These are phyloP conservation scores for Hyperoplus lanceolatus DNA, from an alignment of 2,797 vertebrate genomes.

Conservation along the genomic window DNA sequence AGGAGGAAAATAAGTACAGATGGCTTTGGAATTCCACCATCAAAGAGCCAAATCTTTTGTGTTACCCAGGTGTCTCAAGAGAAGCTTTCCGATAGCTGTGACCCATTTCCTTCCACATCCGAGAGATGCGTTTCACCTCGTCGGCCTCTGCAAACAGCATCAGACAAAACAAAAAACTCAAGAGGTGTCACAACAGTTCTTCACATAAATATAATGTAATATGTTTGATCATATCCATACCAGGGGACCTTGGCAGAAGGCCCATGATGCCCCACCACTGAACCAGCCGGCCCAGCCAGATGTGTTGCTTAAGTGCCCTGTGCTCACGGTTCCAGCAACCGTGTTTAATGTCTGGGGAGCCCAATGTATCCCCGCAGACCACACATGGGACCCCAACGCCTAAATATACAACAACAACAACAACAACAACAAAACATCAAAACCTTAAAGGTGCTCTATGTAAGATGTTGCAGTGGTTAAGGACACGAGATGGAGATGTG, in stretches of 20 bases:
- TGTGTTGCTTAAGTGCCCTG: conserved; percentile 66
- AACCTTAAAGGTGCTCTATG: background rate
- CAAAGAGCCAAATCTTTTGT: background rate
- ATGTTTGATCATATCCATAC: conserved; percentile 43
- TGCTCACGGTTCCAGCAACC: conserved; percentile 62
- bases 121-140: conserved; percentile 69
- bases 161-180: conserved; percentile 11
- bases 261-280: conserved; percentile 80
- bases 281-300: conserved; percentile 75
- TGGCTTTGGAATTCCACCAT: background rate
- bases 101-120: conserved; percentile 79
- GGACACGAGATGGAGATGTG: too few relatives aligned
- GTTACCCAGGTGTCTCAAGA: conserved; percentile 52
- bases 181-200: background rate
- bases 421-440: background rate
- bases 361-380: conserved; percentile 41
- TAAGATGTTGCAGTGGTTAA: too few relatives aligned
- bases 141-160: conserved; percentile 66
- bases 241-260: conserved; percentile 72
- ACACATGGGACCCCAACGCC: conserved; percentile 58
- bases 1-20: background rate
- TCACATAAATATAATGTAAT: background rate
- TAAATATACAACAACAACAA: conserved; percentile 5
- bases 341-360: conserved; percentile 20
- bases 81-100: conserved; percentile 51